Conservation (phyloP, 2,888 invertebrate genomes). For the Polyommatus iphigenia region DNA sequence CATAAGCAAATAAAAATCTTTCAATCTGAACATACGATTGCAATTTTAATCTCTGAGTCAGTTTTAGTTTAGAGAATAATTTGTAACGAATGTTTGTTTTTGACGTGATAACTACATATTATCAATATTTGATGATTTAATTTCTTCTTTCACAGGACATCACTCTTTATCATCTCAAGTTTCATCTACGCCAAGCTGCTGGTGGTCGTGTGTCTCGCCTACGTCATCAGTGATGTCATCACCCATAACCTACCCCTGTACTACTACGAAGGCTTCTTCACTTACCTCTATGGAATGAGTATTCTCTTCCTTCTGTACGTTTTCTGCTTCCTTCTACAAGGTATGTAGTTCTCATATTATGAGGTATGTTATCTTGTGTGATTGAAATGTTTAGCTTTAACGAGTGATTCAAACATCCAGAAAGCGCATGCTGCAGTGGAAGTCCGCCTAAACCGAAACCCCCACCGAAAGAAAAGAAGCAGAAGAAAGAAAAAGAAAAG, state of each 20-base stretch:
- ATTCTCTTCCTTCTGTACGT: conserved; percentile 96
- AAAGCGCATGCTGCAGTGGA: conserved; percentile 91
- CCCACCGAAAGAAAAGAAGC: conserved; percentile 84
- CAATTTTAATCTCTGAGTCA: too few relatives aligned
- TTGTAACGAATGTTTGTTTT: too few relatives aligned
- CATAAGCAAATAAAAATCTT: background rate
- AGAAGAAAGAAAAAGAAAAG: conserved; percentile 84
- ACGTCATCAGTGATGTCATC: conserved; percentile 96
- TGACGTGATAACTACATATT: background rate
- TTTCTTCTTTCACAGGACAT: conserved; percentile 85
- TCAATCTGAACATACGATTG: background rate
- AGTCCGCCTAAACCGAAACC: conserved; percentile 84
- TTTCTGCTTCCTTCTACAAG: conserved; percentile 95
- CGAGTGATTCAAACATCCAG: conserved; percentile 56
- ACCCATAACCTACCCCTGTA: conserved; percentile 94
- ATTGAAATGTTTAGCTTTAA: background rate
- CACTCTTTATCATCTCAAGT: conserved; percentile 96
- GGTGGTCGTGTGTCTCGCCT: conserved; percentile 95
- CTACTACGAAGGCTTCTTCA: conserved; percentile 97
- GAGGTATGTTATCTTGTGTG: background rate
- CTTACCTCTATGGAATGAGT: conserved; percentile 95
- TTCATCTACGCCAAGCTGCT: conserved; percentile 97
- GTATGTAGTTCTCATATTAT: conserved; percentile 51
- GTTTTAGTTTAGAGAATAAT: background rate
- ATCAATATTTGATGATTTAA: background rate